phyloP scores from a whole-genome alignment of 2,113 vertebrate genomes.

The Siniperca chuatsi region DNA sequence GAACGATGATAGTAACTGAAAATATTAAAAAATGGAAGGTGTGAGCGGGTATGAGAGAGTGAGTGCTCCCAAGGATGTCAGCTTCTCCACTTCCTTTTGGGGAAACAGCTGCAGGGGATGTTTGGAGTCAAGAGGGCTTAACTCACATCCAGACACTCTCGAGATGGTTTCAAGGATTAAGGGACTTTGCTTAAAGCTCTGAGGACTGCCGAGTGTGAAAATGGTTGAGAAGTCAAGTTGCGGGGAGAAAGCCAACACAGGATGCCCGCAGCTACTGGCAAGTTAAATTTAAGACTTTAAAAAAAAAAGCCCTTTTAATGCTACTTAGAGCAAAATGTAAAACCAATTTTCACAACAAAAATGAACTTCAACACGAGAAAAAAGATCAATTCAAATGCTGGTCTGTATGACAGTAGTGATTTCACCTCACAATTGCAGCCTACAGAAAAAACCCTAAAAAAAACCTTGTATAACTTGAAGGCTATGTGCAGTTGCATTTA shows the following conservation, averaged over 20 bases:
- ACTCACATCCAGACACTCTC: conserved; percentile 64
- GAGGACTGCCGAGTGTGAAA: conserved; percentile 71
- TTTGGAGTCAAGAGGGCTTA: conserved; percentile 75
- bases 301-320: conserved; percentile 49
- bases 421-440: conserved; percentile 8
- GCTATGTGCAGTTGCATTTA: neutral
- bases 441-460: neutral
- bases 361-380: conserved; percentile 8
- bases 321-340: conserved; percentile 47
- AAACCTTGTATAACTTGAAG: neutral
- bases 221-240: conserved; percentile 51
- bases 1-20: neutral
- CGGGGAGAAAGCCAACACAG: conserved; percentile 26
- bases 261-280: conserved; percentile 30
- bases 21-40: conserved; percentile 4
- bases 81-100: conserved; percentile 57
- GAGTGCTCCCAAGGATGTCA: conserved; percentile 50
- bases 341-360: conserved; percentile 57
- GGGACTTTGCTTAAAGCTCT: conserved; percentile 68
- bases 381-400: conserved; percentile 12
- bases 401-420: conserved; percentile 23
- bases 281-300: conserved; percentile 46
- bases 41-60: conserved; percentile 4
- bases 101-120: conserved; percentile 74
- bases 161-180: conserved; percentile 77